phyloP scores from a whole-genome alignment of 2,888 invertebrate species.

The Macrophya alboannulata region DNA sequence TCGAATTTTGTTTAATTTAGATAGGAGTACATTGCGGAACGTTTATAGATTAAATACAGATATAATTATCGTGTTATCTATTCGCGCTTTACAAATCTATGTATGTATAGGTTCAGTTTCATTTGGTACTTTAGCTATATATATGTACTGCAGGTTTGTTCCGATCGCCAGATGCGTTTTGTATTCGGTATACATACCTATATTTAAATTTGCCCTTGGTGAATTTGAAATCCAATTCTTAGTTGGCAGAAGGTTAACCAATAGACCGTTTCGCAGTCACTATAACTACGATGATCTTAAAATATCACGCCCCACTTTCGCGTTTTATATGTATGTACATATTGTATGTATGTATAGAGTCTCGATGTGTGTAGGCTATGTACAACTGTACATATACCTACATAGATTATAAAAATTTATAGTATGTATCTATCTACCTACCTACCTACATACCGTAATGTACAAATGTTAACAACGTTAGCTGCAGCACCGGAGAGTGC shows the following conservation, averaged over 20 bases:
- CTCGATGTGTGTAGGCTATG: not conserved
- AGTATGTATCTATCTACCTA: not conserved
- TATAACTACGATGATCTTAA: not conserved
- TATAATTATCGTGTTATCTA: not conserved
- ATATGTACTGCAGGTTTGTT: not conserved
- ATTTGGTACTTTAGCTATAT: too few relatives aligned
- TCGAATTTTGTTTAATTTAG: not conserved
- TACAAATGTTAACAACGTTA: not conserved
- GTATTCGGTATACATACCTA: not conserved
- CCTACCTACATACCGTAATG: not conserved
- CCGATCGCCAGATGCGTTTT: not conserved
- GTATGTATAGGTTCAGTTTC: not conserved
- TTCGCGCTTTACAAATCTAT: not conserved
- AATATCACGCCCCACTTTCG: slow-evolving; percentile 3
- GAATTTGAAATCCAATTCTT: slow-evolving; percentile 22
- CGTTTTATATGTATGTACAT: not conserved
- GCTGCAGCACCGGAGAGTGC: not conserved
- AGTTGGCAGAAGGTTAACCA: slow-evolving; percentile 4
- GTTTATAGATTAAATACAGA: not conserved
- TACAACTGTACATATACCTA: not conserved
- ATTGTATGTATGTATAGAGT: not conserved
- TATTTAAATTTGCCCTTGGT: not conserved
- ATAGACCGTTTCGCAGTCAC: not conserved
- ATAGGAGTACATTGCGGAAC: not conserved
- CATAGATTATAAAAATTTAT: not conserved